Base-by-base conservation (phyloP, 2,113 vertebrate genomes). In the Semnornis frantzii region DNA sequence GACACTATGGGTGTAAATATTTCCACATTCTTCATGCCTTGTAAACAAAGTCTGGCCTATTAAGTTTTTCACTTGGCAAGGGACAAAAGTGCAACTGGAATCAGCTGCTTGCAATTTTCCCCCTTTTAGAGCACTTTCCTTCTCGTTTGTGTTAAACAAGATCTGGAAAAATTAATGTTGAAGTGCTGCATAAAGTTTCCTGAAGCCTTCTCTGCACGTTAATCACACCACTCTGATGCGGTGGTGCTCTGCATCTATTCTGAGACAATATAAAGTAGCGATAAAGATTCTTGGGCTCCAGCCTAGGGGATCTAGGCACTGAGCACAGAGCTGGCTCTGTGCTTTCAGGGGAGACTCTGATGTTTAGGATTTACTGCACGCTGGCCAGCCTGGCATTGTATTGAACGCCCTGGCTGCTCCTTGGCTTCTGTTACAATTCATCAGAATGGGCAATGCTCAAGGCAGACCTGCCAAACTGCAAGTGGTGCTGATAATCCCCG, bases 11-110 rank as follows among this genome's bases (percentile, higher is more conserved):
- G 12, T 71, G 70, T 94, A 94, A 95, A 90, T 93, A 82, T 92
- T 95, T 94, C 93, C 87, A 94, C 34, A 44, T 93, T 76, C 63
- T 37, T 90, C 50, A 13, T 70, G 71, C 65, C 70, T 90, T 78
- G 90, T 81, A 93, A 95, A 92, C 70, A 78, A 87, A 85, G n/a
- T 57, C 73, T 85, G 54, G 69, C 62, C 79, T 90, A 69, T 68
- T 78, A 86, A 65, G 30, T 59, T 90, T 88, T 94, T 70, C 19
- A 50, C 86, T 88, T 95, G 93, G 82, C 82, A 76, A 58, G 48
- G 66, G 33, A 83, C 73, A 63, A 66, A 94, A 95, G n/a, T 59
- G 58, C 76, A 72, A 83, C 70, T 94, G 87, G 85, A 88, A 90
- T 86, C 76, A 69, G 39, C 73, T 5, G 18, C 58, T 95, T 90